Percentiles rank a stretch among this genome's conserved stretches.
These are phyloP conservation scores for Callosobruchus maculatus DNA, from an alignment of 2,888 invertebrate genomes.

Conservation along the genomic window DNA sequence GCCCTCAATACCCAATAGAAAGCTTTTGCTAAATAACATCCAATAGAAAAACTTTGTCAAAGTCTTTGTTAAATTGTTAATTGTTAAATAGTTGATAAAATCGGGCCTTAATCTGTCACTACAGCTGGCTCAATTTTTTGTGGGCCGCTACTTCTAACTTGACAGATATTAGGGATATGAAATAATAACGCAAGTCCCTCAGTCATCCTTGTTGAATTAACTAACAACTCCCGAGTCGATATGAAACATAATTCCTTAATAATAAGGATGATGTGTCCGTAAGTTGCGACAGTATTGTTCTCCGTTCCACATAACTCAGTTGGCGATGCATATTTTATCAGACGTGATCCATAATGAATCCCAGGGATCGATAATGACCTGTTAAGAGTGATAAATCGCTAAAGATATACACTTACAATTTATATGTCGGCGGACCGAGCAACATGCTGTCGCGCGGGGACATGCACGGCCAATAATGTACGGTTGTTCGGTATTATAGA, in stretches of 20 bases:
- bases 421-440: background rate
- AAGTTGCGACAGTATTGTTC: background rate
- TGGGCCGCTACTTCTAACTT: too few species aligned
- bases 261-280: background rate
- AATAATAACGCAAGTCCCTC: background rate
- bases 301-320: background rate
- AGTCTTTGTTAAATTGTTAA: too few species aligned
- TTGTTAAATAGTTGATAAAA: too few species aligned
- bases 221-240: background rate
- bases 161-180: too few species aligned
- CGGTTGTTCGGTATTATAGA: background rate
- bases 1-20: too few species aligned
- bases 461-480: background rate
- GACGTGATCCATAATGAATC: background rate
- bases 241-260: background rate
- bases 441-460: background rate
- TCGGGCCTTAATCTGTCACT: too few species aligned
- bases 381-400: background rate
- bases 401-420: background rate
- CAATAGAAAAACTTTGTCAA: too few species aligned
- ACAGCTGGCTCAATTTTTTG: too few species aligned
- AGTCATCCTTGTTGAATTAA: background rate
- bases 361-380: background rate
- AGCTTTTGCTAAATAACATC: too few species aligned
- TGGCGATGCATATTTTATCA: background rate